A percentile compares a stretch with the other conserved stretches of the same genome.
phyloP scores from a whole-genome alignment of 2,113 vertebrate genomes.

The Oncorhynchus tshawytscha region DNA sequence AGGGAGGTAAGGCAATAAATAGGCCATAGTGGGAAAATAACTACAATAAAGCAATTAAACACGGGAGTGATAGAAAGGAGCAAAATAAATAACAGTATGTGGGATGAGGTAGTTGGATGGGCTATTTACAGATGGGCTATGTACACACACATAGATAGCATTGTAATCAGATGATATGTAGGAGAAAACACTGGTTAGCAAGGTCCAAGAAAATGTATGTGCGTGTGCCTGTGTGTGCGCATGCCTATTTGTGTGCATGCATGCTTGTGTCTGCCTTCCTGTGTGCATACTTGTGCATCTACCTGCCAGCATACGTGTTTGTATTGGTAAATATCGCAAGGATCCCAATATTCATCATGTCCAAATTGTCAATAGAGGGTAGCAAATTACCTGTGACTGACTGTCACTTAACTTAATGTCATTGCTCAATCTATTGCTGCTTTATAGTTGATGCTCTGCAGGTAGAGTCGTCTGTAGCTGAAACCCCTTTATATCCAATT shows the following conservation, averaged over 20 bases:
- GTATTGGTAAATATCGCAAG: background rate
- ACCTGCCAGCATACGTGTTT: conserved; percentile 1
- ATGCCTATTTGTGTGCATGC: background rate
- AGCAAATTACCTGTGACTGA: conserved; percentile 19
- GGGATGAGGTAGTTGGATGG: no score
- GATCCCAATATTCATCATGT: background rate
- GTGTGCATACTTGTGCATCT: background rate
- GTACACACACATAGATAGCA: background rate
- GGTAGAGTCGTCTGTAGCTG: conserved; percentile 29
- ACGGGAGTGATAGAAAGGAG: no score
- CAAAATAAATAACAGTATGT: no score
- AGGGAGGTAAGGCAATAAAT: no score
- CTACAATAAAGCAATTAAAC: no score
- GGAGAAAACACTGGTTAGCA: background rate
- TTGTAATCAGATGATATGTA: background rate
- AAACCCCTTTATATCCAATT: conserved; percentile 54
- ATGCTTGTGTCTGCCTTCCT: background rate
- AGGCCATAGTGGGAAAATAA: no score
- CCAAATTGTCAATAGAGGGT: background rate
- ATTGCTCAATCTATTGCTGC: conserved; percentile 8
- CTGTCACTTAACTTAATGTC: conserved; percentile 9
- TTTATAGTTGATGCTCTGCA: conserved; percentile 28
- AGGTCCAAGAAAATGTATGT: background rate
- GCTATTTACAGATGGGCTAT: no score
- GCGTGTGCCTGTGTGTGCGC: background rate